These are phyloP conservation scores for Antitype chi DNA, from an alignment of 2,888 invertebrate genomes.

Conservation along the genomic window DNA sequence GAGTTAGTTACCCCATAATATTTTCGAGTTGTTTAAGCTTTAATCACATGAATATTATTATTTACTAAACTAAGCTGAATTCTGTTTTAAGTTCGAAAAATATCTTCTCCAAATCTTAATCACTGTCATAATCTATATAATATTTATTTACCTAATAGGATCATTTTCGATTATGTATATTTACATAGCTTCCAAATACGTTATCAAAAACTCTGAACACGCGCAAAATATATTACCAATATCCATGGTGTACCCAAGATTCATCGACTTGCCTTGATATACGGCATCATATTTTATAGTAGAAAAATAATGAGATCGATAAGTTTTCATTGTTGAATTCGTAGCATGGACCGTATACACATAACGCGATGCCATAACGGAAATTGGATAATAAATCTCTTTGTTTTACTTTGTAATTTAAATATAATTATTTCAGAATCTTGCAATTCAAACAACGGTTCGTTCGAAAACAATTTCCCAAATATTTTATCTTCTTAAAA, in stretches of 20 bases:
- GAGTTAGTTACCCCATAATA: neutral
- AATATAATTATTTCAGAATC: slow-evolving; percentile 72
- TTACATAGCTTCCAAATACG: slow-evolving; percentile 4
- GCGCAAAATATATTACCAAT: slow-evolving; percentile 58
- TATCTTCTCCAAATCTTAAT: neutral
- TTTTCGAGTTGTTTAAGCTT: neutral
- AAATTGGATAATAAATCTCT: slow-evolving; percentile 78
- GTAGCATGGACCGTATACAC: slow-evolving; percentile 61
- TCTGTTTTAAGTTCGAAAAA: neutral
- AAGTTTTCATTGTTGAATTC: slow-evolving; percentile 66
- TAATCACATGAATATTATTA: no score
- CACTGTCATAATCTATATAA: neutral
- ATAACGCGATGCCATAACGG: slow-evolving; percentile 62
- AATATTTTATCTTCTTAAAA: slow-evolving; percentile 44
- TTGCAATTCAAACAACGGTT: slow-evolving; percentile 69
- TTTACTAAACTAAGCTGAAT: neutral
- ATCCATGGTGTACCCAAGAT: slow-evolving; percentile 62
- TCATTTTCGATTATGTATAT: neutral
- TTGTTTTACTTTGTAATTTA: slow-evolving; percentile 74
- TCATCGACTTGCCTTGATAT: slow-evolving; percentile 61
- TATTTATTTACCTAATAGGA: neutral
- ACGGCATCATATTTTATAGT: slow-evolving; percentile 67
- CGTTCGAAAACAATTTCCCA: slow-evolving; percentile 61
- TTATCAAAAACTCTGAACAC: slow-evolving; percentile 47
- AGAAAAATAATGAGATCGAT: slow-evolving; percentile 72